phyloP scores from a whole-genome alignment of 2,113 vertebrate genomes.

The Lota lota region DNA sequence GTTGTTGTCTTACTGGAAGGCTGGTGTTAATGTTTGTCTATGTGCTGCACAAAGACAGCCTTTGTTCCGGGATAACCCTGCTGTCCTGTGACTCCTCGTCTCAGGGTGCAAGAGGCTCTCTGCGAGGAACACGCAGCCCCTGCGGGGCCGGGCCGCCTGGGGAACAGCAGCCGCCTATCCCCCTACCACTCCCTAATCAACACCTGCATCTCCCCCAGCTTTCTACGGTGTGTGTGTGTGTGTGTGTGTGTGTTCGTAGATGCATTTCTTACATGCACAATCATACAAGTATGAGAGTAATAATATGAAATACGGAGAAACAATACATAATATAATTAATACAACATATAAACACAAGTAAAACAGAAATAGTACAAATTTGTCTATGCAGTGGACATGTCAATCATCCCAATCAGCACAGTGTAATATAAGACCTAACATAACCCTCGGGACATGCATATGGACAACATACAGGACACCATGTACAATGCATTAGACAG shows the following conservation, averaged over 20 bases:
- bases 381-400: too few species aligned
- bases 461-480: too few species aligned
- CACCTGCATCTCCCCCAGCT: slow-evolving; percentile 53
- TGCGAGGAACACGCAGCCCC: slow-evolving; percentile 30
- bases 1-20: slow-evolving; percentile 39
- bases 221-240: slow-evolving; percentile 44
- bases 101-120: slow-evolving; percentile 57
- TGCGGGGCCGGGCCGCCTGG: slow-evolving; percentile 26
- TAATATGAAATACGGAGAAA: too few species aligned
- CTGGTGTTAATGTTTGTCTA: slow-evolving; percentile 27
- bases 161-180: slow-evolving; percentile 37
- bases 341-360: too few species aligned
- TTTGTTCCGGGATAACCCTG: slow-evolving; percentile 43
- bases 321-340: too few species aligned
- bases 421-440: too few species aligned
- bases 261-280: not conserved
- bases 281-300: too few species aligned
- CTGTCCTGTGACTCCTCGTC: slow-evolving; percentile 60
- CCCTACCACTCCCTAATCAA: slow-evolving; percentile 52
- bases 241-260: slow-evolving; percentile 11
- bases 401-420: too few species aligned
- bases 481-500: too few species aligned
- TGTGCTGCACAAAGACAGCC: slow-evolving; percentile 36
- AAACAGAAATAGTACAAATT: too few species aligned
- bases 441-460: too few species aligned